Conservation (phyloP, 2,888 invertebrate genomes). For the Ochropleura leucogaster region DNA sequence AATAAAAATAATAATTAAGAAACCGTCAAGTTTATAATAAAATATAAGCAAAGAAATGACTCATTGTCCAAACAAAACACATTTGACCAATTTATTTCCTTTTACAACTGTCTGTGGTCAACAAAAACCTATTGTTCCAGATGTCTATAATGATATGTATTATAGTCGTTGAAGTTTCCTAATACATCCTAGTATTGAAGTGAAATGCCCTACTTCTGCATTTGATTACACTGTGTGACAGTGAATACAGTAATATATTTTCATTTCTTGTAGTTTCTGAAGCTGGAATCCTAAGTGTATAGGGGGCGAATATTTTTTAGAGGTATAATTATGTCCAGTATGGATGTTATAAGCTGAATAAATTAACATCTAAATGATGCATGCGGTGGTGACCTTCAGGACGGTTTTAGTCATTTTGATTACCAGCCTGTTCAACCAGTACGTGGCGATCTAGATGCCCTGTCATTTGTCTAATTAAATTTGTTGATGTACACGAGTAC, state of each 20-base stretch:
- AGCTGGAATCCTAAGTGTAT: background rate
- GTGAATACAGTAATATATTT: background rate
- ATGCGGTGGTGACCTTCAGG: background rate
- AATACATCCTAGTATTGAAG: background rate
- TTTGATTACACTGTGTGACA: background rate
- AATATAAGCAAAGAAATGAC: background rate
- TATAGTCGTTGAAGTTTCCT: background rate
- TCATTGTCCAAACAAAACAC: background rate
- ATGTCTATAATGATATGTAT: background rate
- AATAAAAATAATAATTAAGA: constrained; percentile 11
- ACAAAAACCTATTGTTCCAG: background rate
- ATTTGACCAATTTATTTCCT: background rate
- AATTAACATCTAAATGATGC: background rate
- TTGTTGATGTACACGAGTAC: background rate
- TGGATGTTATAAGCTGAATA: background rate
- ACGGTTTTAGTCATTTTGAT: background rate
- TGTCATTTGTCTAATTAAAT: no score
- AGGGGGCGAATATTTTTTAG: background rate
- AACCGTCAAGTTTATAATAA: background rate
- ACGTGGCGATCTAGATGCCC: background rate
- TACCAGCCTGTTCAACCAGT: background rate
- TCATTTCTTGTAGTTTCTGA: background rate
- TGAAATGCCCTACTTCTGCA: background rate
- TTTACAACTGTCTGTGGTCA: background rate
- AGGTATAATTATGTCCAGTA: background rate